Percentiles rank a stretch among this genome's conserved stretches.
Conservation (phyloP, 1,140 invertebrate species). For the Laodelphax striatellus region DNA sequence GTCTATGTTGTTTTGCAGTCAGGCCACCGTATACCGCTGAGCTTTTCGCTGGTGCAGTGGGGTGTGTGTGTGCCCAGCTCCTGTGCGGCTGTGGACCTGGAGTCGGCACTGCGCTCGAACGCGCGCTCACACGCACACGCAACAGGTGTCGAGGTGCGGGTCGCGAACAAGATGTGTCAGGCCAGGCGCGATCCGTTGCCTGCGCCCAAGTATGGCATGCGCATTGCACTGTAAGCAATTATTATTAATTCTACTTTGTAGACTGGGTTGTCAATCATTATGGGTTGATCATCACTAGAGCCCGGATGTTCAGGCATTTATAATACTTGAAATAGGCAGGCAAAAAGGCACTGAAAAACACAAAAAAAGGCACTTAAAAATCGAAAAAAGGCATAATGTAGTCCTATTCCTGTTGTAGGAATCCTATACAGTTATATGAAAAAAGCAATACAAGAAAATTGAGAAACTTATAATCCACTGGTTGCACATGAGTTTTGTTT, state of each 20-base stretch:
- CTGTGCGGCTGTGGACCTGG: constrained; percentile 31
- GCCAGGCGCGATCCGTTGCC: background rate
- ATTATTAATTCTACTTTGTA: background rate
- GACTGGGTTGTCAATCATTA: no score
- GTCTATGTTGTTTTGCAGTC: constrained; percentile 33
- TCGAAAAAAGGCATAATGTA: no score
- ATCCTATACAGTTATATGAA: no score
- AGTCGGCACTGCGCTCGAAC: background rate
- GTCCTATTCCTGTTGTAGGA: no score
- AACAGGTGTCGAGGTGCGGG: background rate
- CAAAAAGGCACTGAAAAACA: no score
- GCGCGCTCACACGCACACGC: background rate
- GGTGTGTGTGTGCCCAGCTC: constrained; percentile 50
- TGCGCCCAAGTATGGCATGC: background rate
- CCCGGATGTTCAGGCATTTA: no score
- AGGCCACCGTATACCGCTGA: constrained; percentile 49
- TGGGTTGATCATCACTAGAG: no score
- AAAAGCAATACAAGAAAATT: no score
- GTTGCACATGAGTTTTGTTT: no score
- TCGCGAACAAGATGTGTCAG: background rate
- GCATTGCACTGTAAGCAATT: background rate
- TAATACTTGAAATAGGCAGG: no score
- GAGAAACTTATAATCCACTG: no score
- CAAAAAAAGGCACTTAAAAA: no score
- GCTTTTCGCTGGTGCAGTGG: constrained; percentile 54